Conservation (phyloP, 1,140 invertebrate species). For the Adelges cooleyi region DNA sequence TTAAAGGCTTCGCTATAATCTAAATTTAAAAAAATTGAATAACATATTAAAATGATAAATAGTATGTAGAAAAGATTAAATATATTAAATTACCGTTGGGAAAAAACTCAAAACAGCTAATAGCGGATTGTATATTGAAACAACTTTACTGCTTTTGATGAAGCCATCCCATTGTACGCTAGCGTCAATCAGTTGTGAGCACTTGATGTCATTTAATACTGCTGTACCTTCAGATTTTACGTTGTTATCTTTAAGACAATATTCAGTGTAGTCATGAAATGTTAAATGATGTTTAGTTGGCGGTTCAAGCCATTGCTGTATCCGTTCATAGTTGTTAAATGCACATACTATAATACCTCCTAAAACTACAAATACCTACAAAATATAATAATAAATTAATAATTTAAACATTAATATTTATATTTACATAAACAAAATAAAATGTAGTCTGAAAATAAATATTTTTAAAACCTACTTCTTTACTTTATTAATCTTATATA, state of each 20-base stretch:
- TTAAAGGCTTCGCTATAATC: slow-evolving; percentile 5
- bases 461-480: too few species aligned
- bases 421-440: too few species aligned
- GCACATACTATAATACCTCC: not conserved
- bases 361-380: not conserved
- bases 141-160: slow-evolving; percentile 7
- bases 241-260: not conserved
- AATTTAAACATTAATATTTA: not conserved
- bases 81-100: slow-evolving; percentile 5
- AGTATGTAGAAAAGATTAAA: not conserved
- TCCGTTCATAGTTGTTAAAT: slow-evolving; percentile 8
- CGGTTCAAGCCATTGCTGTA: slow-evolving; percentile 5
- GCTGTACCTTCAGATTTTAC: not conserved
- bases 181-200: slow-evolving; percentile 24
- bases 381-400: not conserved
- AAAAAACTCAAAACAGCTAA: slow-evolving; percentile 12
- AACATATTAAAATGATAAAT: not conserved
- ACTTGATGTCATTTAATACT: not conserved
- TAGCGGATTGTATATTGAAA: slow-evolving; percentile 28
- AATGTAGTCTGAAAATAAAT: too few species aligned
- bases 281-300: slow-evolving; percentile 11
- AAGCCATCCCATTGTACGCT: slow-evolving; percentile 29
- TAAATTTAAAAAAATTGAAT: not conserved
- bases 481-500: too few species aligned
- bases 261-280: slow-evolving; percentile 1